Evolutionary conservation across 2,888 invertebrate species (phyloP).

Genomic region (Scrobipalpa atriplicella): DNA sequence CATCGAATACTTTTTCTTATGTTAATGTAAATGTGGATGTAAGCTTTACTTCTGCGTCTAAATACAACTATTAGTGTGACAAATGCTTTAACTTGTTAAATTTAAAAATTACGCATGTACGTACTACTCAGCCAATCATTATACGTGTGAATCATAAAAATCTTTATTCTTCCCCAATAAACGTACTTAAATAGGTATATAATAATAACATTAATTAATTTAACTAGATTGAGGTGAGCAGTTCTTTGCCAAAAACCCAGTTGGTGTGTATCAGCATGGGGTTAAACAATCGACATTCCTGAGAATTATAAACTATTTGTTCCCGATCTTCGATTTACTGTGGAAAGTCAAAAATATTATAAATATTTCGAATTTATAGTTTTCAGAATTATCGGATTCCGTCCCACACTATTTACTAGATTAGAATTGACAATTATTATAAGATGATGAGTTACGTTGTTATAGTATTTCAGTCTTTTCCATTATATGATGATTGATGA

Average conservation of each 20-base stretch:
- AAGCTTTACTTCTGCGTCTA: background rate
- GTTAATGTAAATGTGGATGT: background rate
- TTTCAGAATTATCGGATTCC: no score
- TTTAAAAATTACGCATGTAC: background rate
- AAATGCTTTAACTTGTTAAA: no score
- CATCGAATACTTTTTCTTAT: background rate
- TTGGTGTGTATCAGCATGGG: background rate
- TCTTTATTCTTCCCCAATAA: conserved; percentile 19
- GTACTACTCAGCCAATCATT: background rate
- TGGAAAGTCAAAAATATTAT: no score
- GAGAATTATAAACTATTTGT: no score
- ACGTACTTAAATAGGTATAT: conserved; percentile 10
- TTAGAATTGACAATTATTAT: no score
- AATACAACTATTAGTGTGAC: background rate
- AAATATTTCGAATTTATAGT: no score
- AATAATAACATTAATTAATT: conserved; percentile 10
- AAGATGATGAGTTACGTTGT: no score
- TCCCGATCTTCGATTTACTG: no score
- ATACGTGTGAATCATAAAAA: background rate
- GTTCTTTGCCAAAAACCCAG: conserved; percentile 13
- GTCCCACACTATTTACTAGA: no score
- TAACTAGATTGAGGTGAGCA: conserved; percentile 1
- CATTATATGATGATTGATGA: background rate
- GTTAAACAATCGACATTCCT: background rate
- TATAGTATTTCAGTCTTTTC: no score